phyloP scores from a whole-genome alignment of 1,140 invertebrate genomes.

The Nephotettix cincticeps region DNA sequence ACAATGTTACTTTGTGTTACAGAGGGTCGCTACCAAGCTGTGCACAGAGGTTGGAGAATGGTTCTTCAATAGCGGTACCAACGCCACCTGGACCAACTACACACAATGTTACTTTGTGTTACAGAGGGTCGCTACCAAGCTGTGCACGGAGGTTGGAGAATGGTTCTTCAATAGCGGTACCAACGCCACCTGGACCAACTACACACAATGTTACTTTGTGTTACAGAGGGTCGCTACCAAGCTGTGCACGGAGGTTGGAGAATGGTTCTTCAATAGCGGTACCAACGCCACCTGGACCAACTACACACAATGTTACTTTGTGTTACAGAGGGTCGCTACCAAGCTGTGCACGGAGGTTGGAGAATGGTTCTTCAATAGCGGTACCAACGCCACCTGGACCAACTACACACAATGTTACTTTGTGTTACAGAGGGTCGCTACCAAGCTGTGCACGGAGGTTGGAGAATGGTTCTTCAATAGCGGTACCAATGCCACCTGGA shows the following conservation, averaged over 20 bases:
- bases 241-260: no score
- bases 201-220: slow-evolving; percentile 55
- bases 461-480: slow-evolving; percentile 57
- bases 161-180: slow-evolving; percentile 54
- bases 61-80: slow-evolving; percentile 50
- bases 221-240: no score
- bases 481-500: slow-evolving; percentile 53
- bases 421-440: slow-evolving; percentile 52
- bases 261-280: no score
- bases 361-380: slow-evolving; percentile 54
- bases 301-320: slow-evolving; percentile 7
- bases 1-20: slow-evolving; percentile 48
- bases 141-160: slow-evolving; percentile 55
- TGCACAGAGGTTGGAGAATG: slow-evolving; percentile 43
- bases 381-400: slow-evolving; percentile 53
- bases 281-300: slow-evolving; percentile 4
- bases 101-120: slow-evolving; percentile 31
- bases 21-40: background rate
- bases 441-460: slow-evolving; percentile 54
- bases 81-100: slow-evolving; percentile 51
- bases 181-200: slow-evolving; percentile 59
- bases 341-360: slow-evolving; percentile 56
- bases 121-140: slow-evolving; percentile 55
- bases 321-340: slow-evolving; percentile 54
- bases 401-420: slow-evolving; percentile 58